phyloP scores from a whole-genome alignment of 2,888 invertebrate genomes.

The Junonia oenone region DNA sequence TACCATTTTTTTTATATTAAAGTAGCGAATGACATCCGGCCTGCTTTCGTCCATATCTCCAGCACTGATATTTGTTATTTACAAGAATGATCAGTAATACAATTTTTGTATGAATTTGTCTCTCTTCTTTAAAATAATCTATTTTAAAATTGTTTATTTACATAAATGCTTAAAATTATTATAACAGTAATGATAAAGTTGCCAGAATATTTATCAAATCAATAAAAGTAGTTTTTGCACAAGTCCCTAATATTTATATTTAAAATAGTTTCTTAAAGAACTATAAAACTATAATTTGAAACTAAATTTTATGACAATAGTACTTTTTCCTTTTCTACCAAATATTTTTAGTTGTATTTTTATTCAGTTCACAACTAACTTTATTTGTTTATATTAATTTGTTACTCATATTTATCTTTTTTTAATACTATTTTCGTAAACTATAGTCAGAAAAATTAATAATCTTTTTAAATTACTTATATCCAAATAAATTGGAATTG shows the following conservation, averaged over 20 bases:
- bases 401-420: background rate
- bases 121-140: too few relatives aligned
- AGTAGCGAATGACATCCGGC: too few relatives aligned
- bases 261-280: too few relatives aligned
- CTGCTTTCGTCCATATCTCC: too few relatives aligned
- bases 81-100: too few relatives aligned
- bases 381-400: background rate
- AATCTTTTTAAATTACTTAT: background rate
- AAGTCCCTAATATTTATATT: background rate
- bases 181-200: background rate
- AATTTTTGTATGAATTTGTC: too few relatives aligned
- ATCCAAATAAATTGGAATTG: background rate
- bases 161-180: background rate
- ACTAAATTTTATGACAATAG: background rate
- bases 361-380: too few relatives aligned
- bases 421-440: background rate
- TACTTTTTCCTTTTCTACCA: background rate
- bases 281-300: background rate
- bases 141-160: too few relatives aligned
- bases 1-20: too few relatives aligned
- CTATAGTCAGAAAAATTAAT: background rate
- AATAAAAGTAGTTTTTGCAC: background rate
- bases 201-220: too few relatives aligned
- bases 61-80: too few relatives aligned
- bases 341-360: too few relatives aligned